phyloP scores from a whole-genome alignment of 2,888 invertebrate genomes.

The Philhelius pedissequus region DNA sequence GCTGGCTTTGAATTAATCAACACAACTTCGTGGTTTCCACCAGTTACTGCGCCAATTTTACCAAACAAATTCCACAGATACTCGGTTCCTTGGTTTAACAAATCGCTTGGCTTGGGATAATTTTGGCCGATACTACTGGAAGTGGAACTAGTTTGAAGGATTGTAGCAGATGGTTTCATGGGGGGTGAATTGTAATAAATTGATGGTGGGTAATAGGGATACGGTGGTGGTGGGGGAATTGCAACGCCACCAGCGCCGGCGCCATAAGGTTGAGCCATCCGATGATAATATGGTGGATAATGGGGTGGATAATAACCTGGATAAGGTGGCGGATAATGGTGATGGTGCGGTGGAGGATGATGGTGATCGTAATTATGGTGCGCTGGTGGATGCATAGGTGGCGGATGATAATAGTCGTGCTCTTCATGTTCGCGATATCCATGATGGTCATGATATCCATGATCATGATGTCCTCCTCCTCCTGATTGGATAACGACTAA shows the following conservation, averaged over 20 bases:
- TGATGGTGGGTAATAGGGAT: not conserved
- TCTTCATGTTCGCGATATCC: not conserved
- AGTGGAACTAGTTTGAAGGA: not conserved
- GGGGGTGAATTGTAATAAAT: not conserved
- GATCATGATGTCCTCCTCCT: not conserved
- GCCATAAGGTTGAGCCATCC: not conserved
- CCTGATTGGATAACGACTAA: conserved; percentile 3
- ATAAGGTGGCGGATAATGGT: conserved; percentile 9
- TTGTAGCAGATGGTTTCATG: not conserved
- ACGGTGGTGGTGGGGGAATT: not conserved
- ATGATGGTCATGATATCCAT: not conserved
- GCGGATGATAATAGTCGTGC: not conserved
- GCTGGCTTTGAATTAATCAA: not conserved
- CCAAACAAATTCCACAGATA: conserved; percentile 5
- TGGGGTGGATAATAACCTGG: conserved; percentile 25
- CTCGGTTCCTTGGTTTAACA: not conserved
- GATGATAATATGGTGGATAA: not conserved
- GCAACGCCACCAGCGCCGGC: not conserved
- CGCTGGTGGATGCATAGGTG: not conserved
- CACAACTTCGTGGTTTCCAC: not conserved
- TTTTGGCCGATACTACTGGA: not conserved
- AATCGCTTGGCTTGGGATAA: not conserved
- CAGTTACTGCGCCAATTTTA: not conserved
- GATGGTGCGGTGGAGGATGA: conserved; percentile 2
- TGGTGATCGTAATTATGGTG: conserved; percentile 9